phyloP scores from a whole-genome alignment of 2,888 invertebrate genomes.

The Heliconius erato region DNA sequence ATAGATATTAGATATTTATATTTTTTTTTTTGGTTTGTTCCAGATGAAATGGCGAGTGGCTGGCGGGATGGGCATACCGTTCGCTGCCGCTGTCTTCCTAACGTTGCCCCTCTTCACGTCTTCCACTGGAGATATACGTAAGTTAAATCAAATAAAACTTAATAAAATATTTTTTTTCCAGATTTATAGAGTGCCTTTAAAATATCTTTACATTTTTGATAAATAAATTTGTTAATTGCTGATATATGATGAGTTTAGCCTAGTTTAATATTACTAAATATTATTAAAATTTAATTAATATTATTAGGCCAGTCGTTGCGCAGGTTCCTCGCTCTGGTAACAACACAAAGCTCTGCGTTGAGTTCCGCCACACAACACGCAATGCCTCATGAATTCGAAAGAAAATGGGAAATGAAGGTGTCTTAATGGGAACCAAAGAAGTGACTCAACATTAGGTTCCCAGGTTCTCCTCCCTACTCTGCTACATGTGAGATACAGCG shows the following conservation, averaged over 20 bases:
- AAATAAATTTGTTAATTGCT: background rate
- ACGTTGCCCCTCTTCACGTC: slow-evolving; percentile 81
- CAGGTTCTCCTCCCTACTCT: too few species aligned
- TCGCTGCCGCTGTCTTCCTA: slow-evolving; percentile 78
- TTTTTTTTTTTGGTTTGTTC: slow-evolving; percentile 58
- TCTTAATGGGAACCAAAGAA: too few species aligned
- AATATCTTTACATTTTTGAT: background rate
- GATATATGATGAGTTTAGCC: background rate
- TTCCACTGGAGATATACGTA: slow-evolving; percentile 82
- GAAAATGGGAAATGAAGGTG: too few species aligned
- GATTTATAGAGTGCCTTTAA: too few species aligned
- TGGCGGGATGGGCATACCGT: slow-evolving; percentile 78
- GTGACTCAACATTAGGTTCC: too few species aligned
- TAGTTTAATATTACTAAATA: background rate
- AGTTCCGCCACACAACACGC: too few species aligned
- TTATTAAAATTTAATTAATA: background rate
- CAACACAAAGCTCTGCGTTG: too few species aligned
- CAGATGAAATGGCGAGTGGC: slow-evolving; percentile 83
- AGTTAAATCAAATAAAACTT: slow-evolving; percentile 53
- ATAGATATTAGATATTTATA: background rate
- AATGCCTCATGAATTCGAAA: too few species aligned
- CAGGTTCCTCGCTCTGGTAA: too few species aligned
- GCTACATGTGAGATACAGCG: too few species aligned
- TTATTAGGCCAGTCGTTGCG: too few species aligned
- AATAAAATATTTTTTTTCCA: too few species aligned